Conservation (phyloP, 2,888 invertebrate species). For the Gasteruption jaculator region DNA sequence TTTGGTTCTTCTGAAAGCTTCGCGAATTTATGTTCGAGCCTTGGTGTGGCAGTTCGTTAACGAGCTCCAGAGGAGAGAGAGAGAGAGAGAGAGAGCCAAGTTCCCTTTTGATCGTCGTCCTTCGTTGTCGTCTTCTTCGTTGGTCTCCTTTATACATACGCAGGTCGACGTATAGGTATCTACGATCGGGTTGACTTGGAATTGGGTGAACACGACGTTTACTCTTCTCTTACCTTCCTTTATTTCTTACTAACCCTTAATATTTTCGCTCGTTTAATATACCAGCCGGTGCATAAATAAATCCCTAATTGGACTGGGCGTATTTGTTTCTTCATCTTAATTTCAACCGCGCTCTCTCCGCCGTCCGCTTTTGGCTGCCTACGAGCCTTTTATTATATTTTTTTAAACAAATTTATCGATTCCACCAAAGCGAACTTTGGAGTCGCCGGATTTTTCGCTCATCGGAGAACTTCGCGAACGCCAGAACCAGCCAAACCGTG, state of each 20-base stretch:
- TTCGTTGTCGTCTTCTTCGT: too few species aligned
- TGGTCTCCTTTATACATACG: conserved; percentile 33
- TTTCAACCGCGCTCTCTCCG: conserved; percentile 10
- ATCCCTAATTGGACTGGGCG: conserved; percentile 32
- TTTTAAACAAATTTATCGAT: neutral
- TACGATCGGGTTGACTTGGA: conserved; percentile 28
- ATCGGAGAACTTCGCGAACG: too few species aligned
- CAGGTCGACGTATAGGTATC: conserved; percentile 32
- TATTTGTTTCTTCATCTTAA: conserved; percentile 30
- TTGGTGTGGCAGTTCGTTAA: conserved; percentile 34
- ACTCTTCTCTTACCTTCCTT: conserved; percentile 8
- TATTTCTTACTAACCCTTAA: conserved; percentile 25
- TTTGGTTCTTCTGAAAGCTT: conserved; percentile 30
- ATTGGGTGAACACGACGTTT: conserved; percentile 32
- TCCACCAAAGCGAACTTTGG: too few species aligned
- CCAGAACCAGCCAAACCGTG: too few species aligned
- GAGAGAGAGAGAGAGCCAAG: too few species aligned
- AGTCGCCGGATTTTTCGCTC: too few species aligned
- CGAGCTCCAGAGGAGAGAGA: too few species aligned
- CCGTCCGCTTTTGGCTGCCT: neutral
- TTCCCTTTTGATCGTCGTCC: too few species aligned
- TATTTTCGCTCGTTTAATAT: conserved; percentile 36
- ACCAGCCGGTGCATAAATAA: conserved; percentile 31
- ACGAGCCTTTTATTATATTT: neutral
- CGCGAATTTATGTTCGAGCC: conserved; percentile 34